phyloP scores from a whole-genome alignment of 2,888 invertebrate genomes.

The Stenotaenia linearis region DNA sequence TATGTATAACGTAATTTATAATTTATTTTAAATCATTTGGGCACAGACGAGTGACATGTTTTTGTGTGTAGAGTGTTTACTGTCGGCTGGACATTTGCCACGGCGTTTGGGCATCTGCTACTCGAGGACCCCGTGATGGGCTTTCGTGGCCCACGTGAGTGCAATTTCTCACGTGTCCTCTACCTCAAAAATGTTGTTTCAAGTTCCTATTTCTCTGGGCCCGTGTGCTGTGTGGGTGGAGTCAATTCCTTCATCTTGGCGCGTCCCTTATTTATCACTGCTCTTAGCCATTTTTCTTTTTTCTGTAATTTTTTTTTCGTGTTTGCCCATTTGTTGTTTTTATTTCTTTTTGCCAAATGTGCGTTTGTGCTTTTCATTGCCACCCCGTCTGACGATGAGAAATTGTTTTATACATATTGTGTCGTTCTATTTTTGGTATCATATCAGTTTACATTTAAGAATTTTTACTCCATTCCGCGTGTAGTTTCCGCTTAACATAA shows the following conservation, averaged over 20 bases:
- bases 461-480: slow-evolving; percentile 35
- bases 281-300: neutral
- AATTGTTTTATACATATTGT: slow-evolving; percentile 36
- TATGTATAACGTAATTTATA: neutral
- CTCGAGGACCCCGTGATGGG: neutral
- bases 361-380: neutral
- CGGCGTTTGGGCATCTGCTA: neutral
- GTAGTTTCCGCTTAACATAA: slow-evolving; percentile 34
- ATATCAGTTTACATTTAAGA: slow-evolving; percentile 26
- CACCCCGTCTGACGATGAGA: slow-evolving; percentile 22
- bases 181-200: neutral
- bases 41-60: neutral
- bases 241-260: neutral
- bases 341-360: neutral
- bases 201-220: neutral
- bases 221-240: neutral
- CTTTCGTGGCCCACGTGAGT: neutral
- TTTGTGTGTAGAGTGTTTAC: neutral
- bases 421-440: slow-evolving; percentile 36
- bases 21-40: neutral
- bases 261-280: neutral
- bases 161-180: neutral
- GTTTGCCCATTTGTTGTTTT: neutral
- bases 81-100: neutral
- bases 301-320: neutral